Evolutionary conservation across 2,113 vertebrate species (phyloP).

Genomic region (Gambusia affinis): DNA sequence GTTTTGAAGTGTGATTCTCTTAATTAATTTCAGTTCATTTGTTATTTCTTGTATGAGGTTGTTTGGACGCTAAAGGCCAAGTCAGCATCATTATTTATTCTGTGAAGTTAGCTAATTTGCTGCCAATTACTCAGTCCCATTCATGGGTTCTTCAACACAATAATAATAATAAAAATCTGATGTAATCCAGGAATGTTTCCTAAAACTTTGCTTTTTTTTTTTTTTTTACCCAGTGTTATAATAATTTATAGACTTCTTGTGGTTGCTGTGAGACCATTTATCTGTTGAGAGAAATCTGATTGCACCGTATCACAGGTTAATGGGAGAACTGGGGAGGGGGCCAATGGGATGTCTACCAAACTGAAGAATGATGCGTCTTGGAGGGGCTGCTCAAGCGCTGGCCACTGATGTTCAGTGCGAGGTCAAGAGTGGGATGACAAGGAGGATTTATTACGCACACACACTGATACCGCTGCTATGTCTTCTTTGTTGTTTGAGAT

Average conservation of each 20-base stretch:
- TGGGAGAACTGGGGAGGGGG: constrained; percentile 15
- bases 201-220: background rate
- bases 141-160: background rate
- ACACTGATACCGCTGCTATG: background rate
- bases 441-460: constrained; percentile 29
- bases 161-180: background rate
- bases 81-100: background rate
- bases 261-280: background rate
- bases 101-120: background rate
- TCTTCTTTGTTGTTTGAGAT: constrained; percentile 31
- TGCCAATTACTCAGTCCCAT: background rate
- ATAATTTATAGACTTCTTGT: background rate
- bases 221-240: background rate
- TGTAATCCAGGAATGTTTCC: background rate
- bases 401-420: background rate
- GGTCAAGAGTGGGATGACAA: constrained; percentile 41
- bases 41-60: no score
- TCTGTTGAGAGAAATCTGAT: constrained; percentile 17
- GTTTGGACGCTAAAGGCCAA: background rate
- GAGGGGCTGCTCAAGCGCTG: background rate
- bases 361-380: constrained; percentile 27
- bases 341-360: constrained; percentile 11
- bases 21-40: no score
- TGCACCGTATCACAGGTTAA: constrained; percentile 16
- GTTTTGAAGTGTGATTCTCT: no score